A percentile compares a stretch with the other conserved stretches of the same genome.
phyloP scores from a whole-genome alignment of 1,140 invertebrate genomes.

The Euura saliciscinereae region DNA sequence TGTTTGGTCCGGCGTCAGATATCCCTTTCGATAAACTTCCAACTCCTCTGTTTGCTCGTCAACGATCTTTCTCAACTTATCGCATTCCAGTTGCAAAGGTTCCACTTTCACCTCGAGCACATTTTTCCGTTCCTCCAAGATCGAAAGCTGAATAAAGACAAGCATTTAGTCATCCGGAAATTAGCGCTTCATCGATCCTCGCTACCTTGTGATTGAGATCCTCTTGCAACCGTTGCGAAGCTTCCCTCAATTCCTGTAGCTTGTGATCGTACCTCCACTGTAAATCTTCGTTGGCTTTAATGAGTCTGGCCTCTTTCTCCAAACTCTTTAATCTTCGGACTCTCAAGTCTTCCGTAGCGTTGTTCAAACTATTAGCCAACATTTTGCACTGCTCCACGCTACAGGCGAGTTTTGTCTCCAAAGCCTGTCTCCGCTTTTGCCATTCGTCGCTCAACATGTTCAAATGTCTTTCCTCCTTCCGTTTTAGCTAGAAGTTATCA shows the following conservation, averaged over 20 bases:
- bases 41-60: slow-evolving; percentile 51
- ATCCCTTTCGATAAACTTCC: slow-evolving; percentile 48
- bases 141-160: slow-evolving; percentile 32
- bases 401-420: slow-evolving; percentile 50
- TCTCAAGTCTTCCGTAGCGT: slow-evolving; percentile 51
- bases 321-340: slow-evolving; percentile 48
- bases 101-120: slow-evolving; percentile 45
- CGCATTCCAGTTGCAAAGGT: slow-evolving; percentile 51
- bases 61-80: slow-evolving; percentile 47
- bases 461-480: slow-evolving; percentile 53
- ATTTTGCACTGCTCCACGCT: slow-evolving; percentile 54
- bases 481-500: slow-evolving; percentile 41
- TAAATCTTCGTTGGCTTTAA: slow-evolving; percentile 52
- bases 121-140: slow-evolving; percentile 47
- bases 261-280: slow-evolving; percentile 51
- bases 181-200: neutral
- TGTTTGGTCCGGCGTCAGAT: slow-evolving; percentile 56
- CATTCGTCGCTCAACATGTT: slow-evolving; percentile 54
- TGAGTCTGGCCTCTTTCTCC: slow-evolving; percentile 51
- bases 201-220: slow-evolving; percentile 47
- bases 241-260: slow-evolving; percentile 48
- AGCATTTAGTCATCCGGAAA: neutral
- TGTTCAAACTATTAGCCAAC: slow-evolving; percentile 49
- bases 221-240: slow-evolving; percentile 47
- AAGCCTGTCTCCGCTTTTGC: slow-evolving; percentile 47